These are phyloP conservation scores for Drosophila barbarae DNA, from an alignment of 2,888 invertebrate species.

Conservation along the genomic window DNA sequence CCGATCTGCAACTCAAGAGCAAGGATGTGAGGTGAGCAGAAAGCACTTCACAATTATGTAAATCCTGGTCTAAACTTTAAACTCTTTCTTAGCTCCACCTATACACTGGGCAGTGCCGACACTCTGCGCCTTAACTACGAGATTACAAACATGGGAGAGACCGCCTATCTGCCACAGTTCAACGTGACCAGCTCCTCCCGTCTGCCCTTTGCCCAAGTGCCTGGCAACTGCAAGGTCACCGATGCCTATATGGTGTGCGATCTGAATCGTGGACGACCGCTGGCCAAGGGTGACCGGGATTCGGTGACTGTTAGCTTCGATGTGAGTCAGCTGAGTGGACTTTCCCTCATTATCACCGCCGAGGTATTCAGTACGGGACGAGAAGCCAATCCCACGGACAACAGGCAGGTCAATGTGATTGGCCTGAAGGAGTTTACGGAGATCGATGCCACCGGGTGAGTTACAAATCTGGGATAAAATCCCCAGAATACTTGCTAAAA, in stretches of 20 bases:
- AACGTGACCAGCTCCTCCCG: slow-evolving; percentile 79
- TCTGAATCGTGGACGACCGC: slow-evolving; percentile 74
- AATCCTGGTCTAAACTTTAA: neutral
- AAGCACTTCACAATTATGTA: fast-evolving
- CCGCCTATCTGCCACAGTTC: slow-evolving; percentile 80
- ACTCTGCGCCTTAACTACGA: slow-evolving; percentile 76
- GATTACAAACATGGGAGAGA: slow-evolving; percentile 80
- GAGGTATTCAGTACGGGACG: slow-evolving; percentile 78
- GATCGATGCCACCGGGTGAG: slow-evolving; percentile 78
- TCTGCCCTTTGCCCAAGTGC: slow-evolving; percentile 76
- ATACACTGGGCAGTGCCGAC: slow-evolving; percentile 76
- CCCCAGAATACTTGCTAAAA: fast-evolving
- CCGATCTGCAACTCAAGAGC: slow-evolving; percentile 76
- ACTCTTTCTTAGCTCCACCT: slow-evolving; percentile 63
- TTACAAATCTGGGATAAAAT: too few relatives aligned
- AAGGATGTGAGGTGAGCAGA: slow-evolving; percentile 65
- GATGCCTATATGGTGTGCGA: slow-evolving; percentile 75
- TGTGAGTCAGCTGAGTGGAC: slow-evolving; percentile 75
- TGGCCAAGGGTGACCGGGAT: slow-evolving; percentile 70
- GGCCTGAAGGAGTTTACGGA: slow-evolving; percentile 77
- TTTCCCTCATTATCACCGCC: slow-evolving; percentile 71
- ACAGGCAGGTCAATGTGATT: slow-evolving; percentile 69
- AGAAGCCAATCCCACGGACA: slow-evolving; percentile 73
- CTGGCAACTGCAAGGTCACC: slow-evolving; percentile 74
- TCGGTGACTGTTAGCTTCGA: slow-evolving; percentile 76